Base-by-base conservation (phyloP, 1,140 invertebrate species). In the Parapsyche elsis region DNA sequence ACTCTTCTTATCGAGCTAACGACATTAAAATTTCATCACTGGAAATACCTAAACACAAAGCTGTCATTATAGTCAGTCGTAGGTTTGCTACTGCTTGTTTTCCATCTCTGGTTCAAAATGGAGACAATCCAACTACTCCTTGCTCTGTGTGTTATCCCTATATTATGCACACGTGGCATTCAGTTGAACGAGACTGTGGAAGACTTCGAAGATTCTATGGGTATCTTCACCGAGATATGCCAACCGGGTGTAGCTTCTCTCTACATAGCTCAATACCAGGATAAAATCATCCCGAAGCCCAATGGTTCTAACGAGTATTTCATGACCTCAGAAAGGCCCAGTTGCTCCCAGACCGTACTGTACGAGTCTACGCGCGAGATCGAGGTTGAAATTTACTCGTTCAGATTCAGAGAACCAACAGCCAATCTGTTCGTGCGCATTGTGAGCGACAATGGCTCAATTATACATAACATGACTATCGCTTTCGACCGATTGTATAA, bases 101-200 rank as follows among this genome's bases (percentile, higher is more conserved):
- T 61, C 16, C 57, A 61, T 21, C 57, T 0, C n/a, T n/a, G n/a
- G n/a, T n/a, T 61, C 57, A 61, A 61, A 61, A 61, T 61, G 57
- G 5, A 9, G 9, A 61, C 9, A 19, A 38, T 38, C 30, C 30
- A 38, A 38, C 9, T 61, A 61, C 16, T 61, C 9, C 14, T 21
- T 9, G 16, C 21, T 19, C 16, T 61, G 16, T 61, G 10, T 9
- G 57, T 16, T 1, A 61, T 61, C 21, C 21, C 21, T 2, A 2
- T 61, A 19, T 1, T 19, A 1, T 16, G 24, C 1, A 9, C 23
- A 30, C 2, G 5, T 23, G 21, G 1, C 2, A 10, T 26, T 26
- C 4, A 19, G 9, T 26, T 67, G 64, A 67, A 67, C 23, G 21
- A 4, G 14, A 67, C 64, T 1, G 0, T 9, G 0, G 10, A 23